A percentile compares a stretch with the other conserved stretches of the same genome.
Conservation (phyloP, 2,888 invertebrate genomes). For the Acronicta alni region DNA sequence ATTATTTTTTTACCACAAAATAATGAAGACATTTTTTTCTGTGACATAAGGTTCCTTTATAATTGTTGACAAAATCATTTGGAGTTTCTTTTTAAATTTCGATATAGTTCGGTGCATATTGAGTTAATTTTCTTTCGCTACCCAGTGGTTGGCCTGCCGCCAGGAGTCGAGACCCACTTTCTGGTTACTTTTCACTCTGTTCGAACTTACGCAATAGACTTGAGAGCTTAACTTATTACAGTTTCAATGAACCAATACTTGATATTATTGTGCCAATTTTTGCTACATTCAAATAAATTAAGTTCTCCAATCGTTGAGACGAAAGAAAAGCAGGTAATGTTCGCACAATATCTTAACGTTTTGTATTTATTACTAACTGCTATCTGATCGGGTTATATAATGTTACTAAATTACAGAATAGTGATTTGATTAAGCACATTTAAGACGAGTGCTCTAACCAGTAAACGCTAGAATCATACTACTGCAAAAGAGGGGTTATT, state of each 20-base stretch:
- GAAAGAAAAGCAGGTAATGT: no score
- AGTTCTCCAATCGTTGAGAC: no score
- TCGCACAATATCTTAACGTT: no score
- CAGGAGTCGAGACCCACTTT: slow-evolving; percentile 24
- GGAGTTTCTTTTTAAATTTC: slow-evolving; percentile 8
- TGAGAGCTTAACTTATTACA: slow-evolving; percentile 19
- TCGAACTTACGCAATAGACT: slow-evolving; percentile 28
- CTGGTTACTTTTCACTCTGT: slow-evolving; percentile 8
- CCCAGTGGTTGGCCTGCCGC: slow-evolving; percentile 18
- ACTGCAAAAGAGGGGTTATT: no score
- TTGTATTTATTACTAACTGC: no score
- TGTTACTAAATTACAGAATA: no score
- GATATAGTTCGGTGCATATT: slow-evolving; percentile 19
- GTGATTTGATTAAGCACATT: no score
- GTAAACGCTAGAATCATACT: no score
- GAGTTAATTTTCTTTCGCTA: slow-evolving; percentile 13
- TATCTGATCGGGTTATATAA: no score
- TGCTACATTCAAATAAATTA: not conserved
- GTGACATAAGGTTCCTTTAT: not conserved
- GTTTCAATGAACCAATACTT: slow-evolving; percentile 25
- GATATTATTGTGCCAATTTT: slow-evolving; percentile 6
- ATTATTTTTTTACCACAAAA: not conserved
- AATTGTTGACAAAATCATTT: not conserved
- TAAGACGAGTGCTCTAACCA: no score
- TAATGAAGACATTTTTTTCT: not conserved